These are phyloP conservation scores for Bombus haemorrhoidalis DNA, from an alignment of 1,140 invertebrate species.

Conservation along the genomic window DNA sequence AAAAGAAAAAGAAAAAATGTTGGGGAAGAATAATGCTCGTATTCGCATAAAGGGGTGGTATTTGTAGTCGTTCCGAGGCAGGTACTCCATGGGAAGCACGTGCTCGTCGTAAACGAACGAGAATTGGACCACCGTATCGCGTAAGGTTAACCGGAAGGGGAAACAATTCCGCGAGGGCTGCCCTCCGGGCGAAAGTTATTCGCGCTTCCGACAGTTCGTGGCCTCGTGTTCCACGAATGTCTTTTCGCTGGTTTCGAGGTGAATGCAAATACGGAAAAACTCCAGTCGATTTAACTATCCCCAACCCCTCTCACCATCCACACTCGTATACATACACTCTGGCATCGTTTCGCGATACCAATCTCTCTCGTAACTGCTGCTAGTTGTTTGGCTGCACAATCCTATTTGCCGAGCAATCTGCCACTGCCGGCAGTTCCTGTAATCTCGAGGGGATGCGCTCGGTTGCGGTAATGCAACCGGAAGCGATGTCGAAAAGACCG, in stretches of 20 bases:
- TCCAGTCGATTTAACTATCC: constrained; percentile 33
- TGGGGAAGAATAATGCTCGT: not conserved
- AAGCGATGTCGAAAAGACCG: constrained; percentile 52
- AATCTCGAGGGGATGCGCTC: constrained; percentile 57
- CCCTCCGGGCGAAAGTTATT: constrained; percentile 20
- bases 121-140: constrained; percentile 29
- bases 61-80: not conserved
- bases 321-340: not conserved
- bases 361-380: constrained; percentile 59
- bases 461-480: constrained; percentile 56
- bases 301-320: not conserved
- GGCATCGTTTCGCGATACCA: constrained; percentile 62
- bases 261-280: constrained; percentile 57
- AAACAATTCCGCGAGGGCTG: constrained; percentile 25
- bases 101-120: not conserved
- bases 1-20: not conserved
- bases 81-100: not conserved
- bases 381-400: constrained; percentile 72
- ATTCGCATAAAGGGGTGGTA: not conserved
- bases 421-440: constrained; percentile 61
- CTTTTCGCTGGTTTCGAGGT: not conserved
- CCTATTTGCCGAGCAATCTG: constrained; percentile 74
- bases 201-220: constrained; percentile 23
- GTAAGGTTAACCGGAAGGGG: constrained; percentile 24
- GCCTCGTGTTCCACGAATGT: not conserved